These are phyloP conservation scores for Trissoscelio sp. DNA, from an alignment of 2,888 invertebrate genomes.

Conservation along the genomic window DNA sequence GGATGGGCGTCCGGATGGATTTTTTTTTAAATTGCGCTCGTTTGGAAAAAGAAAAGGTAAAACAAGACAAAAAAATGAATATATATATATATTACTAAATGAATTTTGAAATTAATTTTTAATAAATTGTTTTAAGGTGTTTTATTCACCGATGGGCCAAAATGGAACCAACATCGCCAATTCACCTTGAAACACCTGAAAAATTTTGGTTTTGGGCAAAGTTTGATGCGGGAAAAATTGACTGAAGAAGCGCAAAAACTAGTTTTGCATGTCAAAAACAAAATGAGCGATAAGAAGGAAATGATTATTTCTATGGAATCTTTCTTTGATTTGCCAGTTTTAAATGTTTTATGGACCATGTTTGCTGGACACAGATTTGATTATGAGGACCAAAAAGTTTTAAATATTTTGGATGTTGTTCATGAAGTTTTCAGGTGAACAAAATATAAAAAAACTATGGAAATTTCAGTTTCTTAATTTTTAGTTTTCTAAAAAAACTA, in stretches of 20 bases:
- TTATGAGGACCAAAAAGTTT: conserved; percentile 80
- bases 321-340: conserved; percentile 86
- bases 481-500: too few species aligned
- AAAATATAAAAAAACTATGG: conserved; percentile 2
- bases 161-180: conserved; percentile 88
- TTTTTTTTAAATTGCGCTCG: conserved; percentile 87
- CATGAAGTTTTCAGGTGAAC: conserved; percentile 86
- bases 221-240: conserved; percentile 86
- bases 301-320: conserved; percentile 84
- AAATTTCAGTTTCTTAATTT: too few species aligned
- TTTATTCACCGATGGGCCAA: conserved; percentile 88
- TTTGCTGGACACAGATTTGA: conserved; percentile 88
- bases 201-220: conserved; percentile 87
- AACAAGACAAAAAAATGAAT: not conserved
- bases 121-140: conserved; percentile 84
- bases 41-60: conserved; percentile 87
- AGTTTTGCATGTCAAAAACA: conserved; percentile 82
- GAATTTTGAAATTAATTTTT: not conserved
- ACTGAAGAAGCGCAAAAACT: conserved; percentile 85
- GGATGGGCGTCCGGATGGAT: conserved; percentile 89
- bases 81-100: not conserved
- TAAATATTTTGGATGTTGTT: conserved; percentile 85
- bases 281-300: conserved; percentile 71
- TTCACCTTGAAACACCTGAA: conserved; percentile 88
- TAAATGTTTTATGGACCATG: conserved; percentile 89